A percentile compares a stretch with the other conserved stretches of the same genome.
phyloP scores from a whole-genome alignment of 1,140 invertebrate species.

The Whitmania pigra region DNA sequence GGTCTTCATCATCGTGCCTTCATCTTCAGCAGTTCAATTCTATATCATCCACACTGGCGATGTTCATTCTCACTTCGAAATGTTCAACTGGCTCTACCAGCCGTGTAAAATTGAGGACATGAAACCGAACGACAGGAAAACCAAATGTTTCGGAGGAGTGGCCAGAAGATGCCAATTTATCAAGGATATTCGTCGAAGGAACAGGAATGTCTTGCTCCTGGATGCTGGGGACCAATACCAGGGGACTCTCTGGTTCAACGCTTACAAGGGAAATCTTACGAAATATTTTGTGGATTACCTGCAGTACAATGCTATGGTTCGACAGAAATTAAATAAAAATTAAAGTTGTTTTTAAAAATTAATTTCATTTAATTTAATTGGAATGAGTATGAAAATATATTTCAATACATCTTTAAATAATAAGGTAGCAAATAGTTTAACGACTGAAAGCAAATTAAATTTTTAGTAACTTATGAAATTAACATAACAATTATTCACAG shows the following conservation, averaged over 20 bases:
- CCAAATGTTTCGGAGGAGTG: slow-evolving; percentile 67
- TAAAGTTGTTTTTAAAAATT: too few species aligned
- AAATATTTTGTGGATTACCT: slow-evolving; percentile 63
- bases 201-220: slow-evolving; percentile 54
- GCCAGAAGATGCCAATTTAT: slow-evolving; percentile 49
- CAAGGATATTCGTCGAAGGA: neutral
- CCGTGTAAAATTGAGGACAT: slow-evolving; percentile 52
- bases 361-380: too few species aligned
- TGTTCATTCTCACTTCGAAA: slow-evolving; percentile 71
- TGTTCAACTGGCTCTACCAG: slow-evolving; percentile 54
- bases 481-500: slow-evolving; percentile 49
- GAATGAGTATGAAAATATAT: too few species aligned
- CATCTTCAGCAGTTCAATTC: too few species aligned
- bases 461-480: too few species aligned
- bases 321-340: too few species aligned
- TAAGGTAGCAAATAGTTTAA: too few species aligned
- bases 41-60: slow-evolving; percentile 75
- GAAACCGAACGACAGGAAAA: slow-evolving; percentile 48
- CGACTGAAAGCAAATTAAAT: too few species aligned
- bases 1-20: too few species aligned
- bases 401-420: too few species aligned
- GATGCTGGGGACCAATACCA: slow-evolving; percentile 82
- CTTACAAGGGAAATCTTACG: slow-evolving; percentile 62
- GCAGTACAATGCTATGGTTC: slow-evolving; percentile 65
- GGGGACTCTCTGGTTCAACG: slow-evolving; percentile 63